Conservation (phyloP, 2,888 invertebrate species). For the Polymixis flavicincta region DNA sequence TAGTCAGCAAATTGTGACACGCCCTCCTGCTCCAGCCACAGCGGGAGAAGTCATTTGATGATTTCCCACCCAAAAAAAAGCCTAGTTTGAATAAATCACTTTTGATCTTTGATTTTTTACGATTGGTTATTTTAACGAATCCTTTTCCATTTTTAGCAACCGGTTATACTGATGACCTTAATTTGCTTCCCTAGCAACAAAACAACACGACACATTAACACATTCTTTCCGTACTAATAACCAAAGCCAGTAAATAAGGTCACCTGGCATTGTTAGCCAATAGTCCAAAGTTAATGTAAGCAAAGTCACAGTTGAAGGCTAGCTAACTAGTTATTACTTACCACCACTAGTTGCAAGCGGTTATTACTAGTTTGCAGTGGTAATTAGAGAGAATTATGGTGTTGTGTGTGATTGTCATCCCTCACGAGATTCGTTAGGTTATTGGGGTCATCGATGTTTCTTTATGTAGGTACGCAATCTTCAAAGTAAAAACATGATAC, state of each 20-base stretch:
- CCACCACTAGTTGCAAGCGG: conserved; percentile 28
- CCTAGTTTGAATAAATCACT: too few species aligned
- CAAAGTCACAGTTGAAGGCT: conserved; percentile 54
- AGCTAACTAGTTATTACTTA: conserved; percentile 35
- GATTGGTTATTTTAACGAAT: background rate
- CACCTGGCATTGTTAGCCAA: conserved; percentile 46
- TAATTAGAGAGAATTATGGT: conserved; percentile 40
- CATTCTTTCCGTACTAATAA: conserved; percentile 34
- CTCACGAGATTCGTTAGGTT: background rate
- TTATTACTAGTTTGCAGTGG: conserved; percentile 32
- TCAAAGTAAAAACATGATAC: too few species aligned
- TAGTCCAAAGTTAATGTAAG: conserved; percentile 43
- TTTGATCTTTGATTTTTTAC: too few species aligned
- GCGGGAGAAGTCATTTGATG: too few species aligned
- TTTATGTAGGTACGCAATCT: too few species aligned
- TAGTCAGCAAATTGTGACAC: too few species aligned
- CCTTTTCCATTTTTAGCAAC: background rate
- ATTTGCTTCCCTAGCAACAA: conserved; percentile 24
- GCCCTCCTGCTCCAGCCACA: too few species aligned
- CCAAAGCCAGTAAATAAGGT: conserved; percentile 44
- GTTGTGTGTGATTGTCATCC: background rate
- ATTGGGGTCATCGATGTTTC: background rate
- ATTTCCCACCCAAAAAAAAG: too few species aligned
- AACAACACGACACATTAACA: conserved; percentile 23
- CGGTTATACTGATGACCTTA: background rate